These are phyloP conservation scores for Andrena flavipes DNA, from an alignment of 2,888 invertebrate genomes.

Conservation along the genomic window DNA sequence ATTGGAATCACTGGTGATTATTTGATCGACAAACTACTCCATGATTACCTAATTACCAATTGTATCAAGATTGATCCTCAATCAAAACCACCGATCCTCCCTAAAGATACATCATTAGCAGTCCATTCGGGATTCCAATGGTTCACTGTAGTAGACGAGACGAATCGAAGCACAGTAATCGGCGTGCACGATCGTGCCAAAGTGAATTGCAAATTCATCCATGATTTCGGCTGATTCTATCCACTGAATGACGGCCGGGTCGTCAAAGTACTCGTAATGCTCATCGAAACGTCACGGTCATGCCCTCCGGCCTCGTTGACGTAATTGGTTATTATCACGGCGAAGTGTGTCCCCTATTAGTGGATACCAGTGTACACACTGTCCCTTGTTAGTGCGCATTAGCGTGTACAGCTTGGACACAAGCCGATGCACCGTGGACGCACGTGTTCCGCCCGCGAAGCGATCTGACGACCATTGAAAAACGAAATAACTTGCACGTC, in stretches of 20 bases:
- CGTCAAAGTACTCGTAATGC: slow-evolving; percentile 18
- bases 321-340: slow-evolving; percentile 70
- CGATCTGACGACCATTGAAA: slow-evolving; percentile 40
- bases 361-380: slow-evolving; percentile 57
- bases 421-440: slow-evolving; percentile 32
- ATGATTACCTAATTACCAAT: no score
- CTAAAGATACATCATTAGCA: no score
- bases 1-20: no score
- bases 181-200: neutral
- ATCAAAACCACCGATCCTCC: no score
- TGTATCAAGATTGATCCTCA: no score
- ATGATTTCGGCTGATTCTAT: slow-evolving; percentile 15
- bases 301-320: slow-evolving; percentile 66
- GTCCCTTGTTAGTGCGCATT: slow-evolving; percentile 49
- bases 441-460: slow-evolving; percentile 53
- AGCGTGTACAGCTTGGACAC: slow-evolving; percentile 39
- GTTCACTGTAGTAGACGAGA: neutral
- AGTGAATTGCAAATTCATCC: neutral
- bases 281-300: slow-evolving; percentile 62
- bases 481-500: slow-evolving; percentile 29
- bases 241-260: neutral
- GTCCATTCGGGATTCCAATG: neutral
- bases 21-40: no score
- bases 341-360: slow-evolving; percentile 65
- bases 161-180: neutral